These are phyloP conservation scores for Xyrauchen texanus DNA, from an alignment of 2,113 vertebrate species.

Conservation along the genomic window DNA sequence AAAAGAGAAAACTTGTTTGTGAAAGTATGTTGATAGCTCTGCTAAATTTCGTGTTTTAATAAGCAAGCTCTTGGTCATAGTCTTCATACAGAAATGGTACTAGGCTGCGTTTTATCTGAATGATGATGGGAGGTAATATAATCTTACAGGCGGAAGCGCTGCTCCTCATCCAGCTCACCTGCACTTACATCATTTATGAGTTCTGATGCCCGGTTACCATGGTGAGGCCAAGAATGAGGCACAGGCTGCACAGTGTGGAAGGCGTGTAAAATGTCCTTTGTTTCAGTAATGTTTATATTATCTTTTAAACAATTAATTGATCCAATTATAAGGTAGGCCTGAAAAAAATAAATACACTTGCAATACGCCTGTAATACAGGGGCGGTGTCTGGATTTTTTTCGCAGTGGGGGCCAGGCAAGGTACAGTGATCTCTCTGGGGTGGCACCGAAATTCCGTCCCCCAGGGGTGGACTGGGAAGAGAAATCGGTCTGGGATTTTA, in stretches of 20 bases:
- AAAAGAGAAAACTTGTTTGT: not conserved
- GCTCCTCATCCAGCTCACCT: conserved; percentile 75
- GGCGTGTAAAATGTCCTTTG: conserved; percentile 13
- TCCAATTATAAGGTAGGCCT: not conserved
- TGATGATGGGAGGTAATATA: conserved; percentile 63
- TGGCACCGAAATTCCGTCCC: too few species aligned
- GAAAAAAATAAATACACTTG: too few species aligned
- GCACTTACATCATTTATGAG: conserved; percentile 77
- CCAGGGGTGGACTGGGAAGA: too few species aligned
- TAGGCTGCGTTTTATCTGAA: conserved; percentile 38
- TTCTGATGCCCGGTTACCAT: conserved; percentile 71
- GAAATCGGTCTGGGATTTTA: too few species aligned
- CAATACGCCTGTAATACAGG: too few species aligned
- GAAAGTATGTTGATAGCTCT: not conserved
- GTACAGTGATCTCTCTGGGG: too few species aligned
- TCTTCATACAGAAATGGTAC: not conserved
- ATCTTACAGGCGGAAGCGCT: conserved; percentile 65
- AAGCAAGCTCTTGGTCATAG: not conserved
- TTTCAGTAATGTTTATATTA: not conserved
- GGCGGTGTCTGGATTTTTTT: too few species aligned
- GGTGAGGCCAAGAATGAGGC: conserved; percentile 53
- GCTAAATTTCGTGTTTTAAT: not conserved
- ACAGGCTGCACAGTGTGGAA: conserved; percentile 37
- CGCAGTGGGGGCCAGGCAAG: too few species aligned
- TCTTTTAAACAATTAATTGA: not conserved